Conservation (phyloP, 92 coral and sea anemone genomes). For the Nematostella vectensis region DNA sequence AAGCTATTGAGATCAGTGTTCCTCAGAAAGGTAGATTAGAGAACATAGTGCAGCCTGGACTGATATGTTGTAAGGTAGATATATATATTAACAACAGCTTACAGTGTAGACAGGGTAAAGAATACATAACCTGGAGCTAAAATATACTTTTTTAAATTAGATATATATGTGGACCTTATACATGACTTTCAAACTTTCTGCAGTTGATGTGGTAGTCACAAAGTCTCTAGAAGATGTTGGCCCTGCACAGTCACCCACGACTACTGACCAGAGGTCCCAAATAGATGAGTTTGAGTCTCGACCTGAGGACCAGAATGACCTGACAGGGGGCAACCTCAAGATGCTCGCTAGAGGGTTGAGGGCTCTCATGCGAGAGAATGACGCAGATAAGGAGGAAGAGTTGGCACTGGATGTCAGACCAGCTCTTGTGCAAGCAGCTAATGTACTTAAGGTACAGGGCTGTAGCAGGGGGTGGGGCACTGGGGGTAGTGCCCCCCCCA, state of each 20-base stretch:
- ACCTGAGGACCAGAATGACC: slow-evolving; percentile 54
- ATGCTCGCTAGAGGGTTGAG: slow-evolving; percentile 56
- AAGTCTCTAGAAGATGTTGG: slow-evolving; percentile 45
- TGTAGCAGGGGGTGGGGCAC: too few species aligned
- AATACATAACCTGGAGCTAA: too few species aligned
- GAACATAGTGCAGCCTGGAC: too few species aligned
- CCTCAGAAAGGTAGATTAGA: too few species aligned
- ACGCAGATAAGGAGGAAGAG: slow-evolving; percentile 48
- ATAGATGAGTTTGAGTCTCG: slow-evolving; percentile 40
- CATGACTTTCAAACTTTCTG: too few species aligned
- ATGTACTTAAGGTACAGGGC: slow-evolving; percentile 60
- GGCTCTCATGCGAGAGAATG: slow-evolving; percentile 48
- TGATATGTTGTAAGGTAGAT: too few species aligned
- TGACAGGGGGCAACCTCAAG: slow-evolving; percentile 88
- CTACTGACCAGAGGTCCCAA: slow-evolving; percentile 42
- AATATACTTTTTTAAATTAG: too few species aligned
- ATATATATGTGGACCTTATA: too few species aligned
- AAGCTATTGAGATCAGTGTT: too few species aligned
- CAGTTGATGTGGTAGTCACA: slow-evolving; percentile 45
- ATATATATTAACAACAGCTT: too few species aligned
- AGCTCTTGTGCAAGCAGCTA: slow-evolving; percentile 64
- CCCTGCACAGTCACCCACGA: slow-evolving; percentile 59
- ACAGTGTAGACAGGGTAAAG: too few species aligned
- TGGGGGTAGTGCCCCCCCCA: too few species aligned
- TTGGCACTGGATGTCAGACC: slow-evolving; percentile 76